Evolutionary conservation across 2,797 vertebrate genomes (phyloP), one percentile per base, ranked within the genome.

Genomic region (Podarcis lilfordi): DNA sequence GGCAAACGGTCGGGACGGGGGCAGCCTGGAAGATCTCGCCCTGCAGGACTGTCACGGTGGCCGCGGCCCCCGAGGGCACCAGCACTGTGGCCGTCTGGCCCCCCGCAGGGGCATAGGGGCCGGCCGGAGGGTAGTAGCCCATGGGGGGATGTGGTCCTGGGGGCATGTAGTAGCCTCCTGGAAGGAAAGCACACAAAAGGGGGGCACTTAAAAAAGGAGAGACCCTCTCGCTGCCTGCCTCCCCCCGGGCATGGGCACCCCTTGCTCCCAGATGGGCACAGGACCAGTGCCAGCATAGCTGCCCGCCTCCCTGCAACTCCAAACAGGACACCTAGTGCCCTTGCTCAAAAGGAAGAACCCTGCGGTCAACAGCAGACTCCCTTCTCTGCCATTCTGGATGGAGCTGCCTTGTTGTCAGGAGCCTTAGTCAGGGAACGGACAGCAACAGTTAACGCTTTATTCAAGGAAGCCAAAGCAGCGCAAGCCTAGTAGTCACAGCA

Each of bases 1-100:
- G 98, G 96, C 99, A 99, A 94, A 99, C 98, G 0, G 98, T 99
- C 96, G 99, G 98, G 95, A 99, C 98, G 0, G 99, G 99, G 1
- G 97, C 97, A 0, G 98, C 97, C 96, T 99, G 98, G 95, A 99
- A 99, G 96, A 99, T 98, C 96, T 99, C 99, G 0, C 98, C 98
- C 95, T 99, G 98, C 92, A 99, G 97, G 80, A 99, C 98, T 0
- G 99, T 99, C 93, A 99, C 98, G 0, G 98, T 99, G 92, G 99
- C 98, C 89, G 98, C 97, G 0, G 98, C 96, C 50, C 98, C 98
- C 0, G 98, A 98, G 0, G 98, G 98, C 37, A 98, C 97, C 3
- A 99, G 96, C 86, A 99, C 98, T 0, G 98, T 98, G 3, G 98
- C 98, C 0, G 98, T 98, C 95, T 98, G 98, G 89, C 98, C 97